These are phyloP conservation scores for Peromyscus eremicus DNA, from an alignment of 2,797 vertebrate genomes.

Conservation along the genomic window DNA sequence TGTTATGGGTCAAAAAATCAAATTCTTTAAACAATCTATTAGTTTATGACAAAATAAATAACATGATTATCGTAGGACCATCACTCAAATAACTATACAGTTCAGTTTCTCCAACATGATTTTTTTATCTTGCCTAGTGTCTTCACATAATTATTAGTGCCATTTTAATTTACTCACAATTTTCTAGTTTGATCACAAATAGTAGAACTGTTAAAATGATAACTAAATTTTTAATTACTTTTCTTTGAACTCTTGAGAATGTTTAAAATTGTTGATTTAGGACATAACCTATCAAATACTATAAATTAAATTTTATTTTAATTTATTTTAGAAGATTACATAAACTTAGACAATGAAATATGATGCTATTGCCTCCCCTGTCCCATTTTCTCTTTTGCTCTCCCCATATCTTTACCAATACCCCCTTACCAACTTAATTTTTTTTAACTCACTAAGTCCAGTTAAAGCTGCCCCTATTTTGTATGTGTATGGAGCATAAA, in stretches of 20 bases:
- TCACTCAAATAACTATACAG: neutral
- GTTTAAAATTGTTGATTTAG: neutral
- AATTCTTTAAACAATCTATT: neutral
- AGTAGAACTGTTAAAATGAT: neutral
- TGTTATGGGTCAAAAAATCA: neutral
- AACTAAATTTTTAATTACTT: neutral
- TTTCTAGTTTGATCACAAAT: neutral
- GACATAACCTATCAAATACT: neutral
- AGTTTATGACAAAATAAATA: neutral
- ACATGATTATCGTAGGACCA: neutral
- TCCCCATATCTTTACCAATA: neutral
- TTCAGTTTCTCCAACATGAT: neutral
- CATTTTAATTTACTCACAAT: neutral
- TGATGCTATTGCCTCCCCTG: neutral
- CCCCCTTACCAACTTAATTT: neutral
- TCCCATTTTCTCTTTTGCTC: neutral
- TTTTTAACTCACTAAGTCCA: neutral
- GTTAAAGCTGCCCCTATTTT: neutral
- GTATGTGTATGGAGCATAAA: neutral
- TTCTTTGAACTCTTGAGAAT: neutral
- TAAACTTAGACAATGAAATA: neutral
- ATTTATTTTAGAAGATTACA: neutral
- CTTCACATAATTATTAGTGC: neutral
- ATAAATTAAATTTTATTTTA: neutral
- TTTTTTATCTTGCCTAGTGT: neutral